Base-by-base conservation (phyloP, 2,888 invertebrate species). In the Byasa hedistus region DNA sequence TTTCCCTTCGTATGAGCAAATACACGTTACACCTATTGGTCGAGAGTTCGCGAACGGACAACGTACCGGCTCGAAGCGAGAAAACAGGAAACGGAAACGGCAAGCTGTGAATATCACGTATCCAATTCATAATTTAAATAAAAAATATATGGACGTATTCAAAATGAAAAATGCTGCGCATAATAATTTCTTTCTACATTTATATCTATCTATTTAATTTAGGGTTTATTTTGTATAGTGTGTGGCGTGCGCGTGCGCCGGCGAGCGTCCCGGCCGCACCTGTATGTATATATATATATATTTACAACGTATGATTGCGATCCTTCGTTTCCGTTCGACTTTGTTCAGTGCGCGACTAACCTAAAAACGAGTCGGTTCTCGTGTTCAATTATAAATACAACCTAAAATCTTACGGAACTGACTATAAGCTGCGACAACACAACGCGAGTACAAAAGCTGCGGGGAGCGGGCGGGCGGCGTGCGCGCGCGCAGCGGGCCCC, bases 21-120 rank as follows among this genome's bases (percentile, higher is more conserved):
- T 79, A 83, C 81, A 84, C 79, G 78, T 80, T 81, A 83, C 78
- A 83, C 76, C 88, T 90, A 83, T 90, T 90, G 90, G 90, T 90
- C 90, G 85, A 83, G 82, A 82, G 78, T 76, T 57, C 70, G 74
- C 69, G 70, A 72, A 55, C 12, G 57, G 70, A 73, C 74, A 75
- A 73, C 71, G 69, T 76, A 63, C 69, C 27, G 69, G 61, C 48
- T 64, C 12, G 24, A 55, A 69, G 69, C 68, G 61, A 57, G 48
- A 59, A 66, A 66, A 32, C 32, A 32, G 32, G 32, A 32, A 32
- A 32, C 32, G 32, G 32, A 57, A 57, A n/a, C 32, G 27, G 19
- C 56, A 12, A 32, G 27, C 23, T 22, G 22, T 24, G 27, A 27
- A n/a, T 17, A n/a, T 32, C 32, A 66, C 54, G 23, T 60, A 60